A percentile compares a stretch with the other conserved stretches of the same genome.
Conservation (phyloP, 2,113 vertebrate species). For the Narcine bancroftii region DNA sequence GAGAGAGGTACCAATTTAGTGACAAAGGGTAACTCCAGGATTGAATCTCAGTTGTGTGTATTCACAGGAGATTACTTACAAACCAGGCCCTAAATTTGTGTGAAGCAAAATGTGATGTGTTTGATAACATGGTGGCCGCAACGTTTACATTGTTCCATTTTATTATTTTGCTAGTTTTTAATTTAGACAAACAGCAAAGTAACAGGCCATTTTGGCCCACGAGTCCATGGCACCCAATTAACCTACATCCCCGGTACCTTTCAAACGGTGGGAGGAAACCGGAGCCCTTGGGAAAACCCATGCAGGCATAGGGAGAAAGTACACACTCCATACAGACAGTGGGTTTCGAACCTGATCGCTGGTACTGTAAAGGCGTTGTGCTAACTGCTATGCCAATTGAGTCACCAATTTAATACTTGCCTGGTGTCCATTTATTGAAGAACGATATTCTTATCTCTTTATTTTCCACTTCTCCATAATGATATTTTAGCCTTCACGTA, state of each 20-base stretch:
- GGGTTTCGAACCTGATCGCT: too few relatives aligned
- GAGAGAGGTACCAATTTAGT: constrained; percentile 26
- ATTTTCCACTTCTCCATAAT: not conserved
- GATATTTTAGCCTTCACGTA: not conserved
- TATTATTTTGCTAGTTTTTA: not conserved
- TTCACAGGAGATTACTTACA: not conserved
- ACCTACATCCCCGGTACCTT: too few relatives aligned
- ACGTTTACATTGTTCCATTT: not conserved
- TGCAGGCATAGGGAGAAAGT: too few relatives aligned
- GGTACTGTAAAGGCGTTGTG: too few relatives aligned
- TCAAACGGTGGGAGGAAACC: too few relatives aligned
- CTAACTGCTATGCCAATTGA: too few relatives aligned
- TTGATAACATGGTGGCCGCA: not conserved
- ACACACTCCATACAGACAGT: too few relatives aligned
- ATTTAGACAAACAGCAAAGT: too few relatives aligned
- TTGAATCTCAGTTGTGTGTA: constrained; percentile 1
- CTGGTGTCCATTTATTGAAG: not conserved
- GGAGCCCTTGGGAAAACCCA: too few relatives aligned
- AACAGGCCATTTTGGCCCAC: too few relatives aligned
- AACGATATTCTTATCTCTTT: not conserved
- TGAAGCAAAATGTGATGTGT: not conserved
- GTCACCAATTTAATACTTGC: constrained; percentile 4
- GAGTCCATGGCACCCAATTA: too few relatives aligned
- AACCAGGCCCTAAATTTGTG: not conserved
- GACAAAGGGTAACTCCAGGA: not conserved